Base-by-base conservation (phyloP, 2,113 vertebrate species). In the Alectura lathami region DNA sequence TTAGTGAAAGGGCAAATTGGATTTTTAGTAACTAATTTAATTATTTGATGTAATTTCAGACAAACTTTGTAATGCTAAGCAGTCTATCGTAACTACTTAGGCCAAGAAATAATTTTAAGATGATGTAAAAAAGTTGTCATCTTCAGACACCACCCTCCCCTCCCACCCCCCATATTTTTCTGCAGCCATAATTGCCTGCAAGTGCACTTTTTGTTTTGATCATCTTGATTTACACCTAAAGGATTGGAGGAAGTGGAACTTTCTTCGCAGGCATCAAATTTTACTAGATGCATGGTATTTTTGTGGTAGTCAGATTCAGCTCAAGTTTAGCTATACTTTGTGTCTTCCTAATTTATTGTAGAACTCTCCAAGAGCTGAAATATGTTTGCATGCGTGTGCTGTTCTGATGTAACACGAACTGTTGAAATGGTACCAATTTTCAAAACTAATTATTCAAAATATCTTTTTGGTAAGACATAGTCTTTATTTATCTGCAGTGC, bases 21-120 rank as follows among this genome's bases (percentile, higher is more conserved):
- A 47, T 86, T 95, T 93, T 86, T 66, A 62, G 54, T 76, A 70
- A 50, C 30, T 83, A 66, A 91, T 89, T 75, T 78, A 86, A 82
- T 91, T 89, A 83, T 74, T 86, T 6, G 1, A 66, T 48, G 14
- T 66, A 62, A 89, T 95, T 94, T 16, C 32, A 42, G n/a, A 11
- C 21, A 64, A 42, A n/a, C 5, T 56, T 5, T 69, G 12, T 83
- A 48, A 42, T 59, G n/a, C 22, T 74, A 57, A 91, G 21, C 18
- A 42, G 13, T 67, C 24, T 88, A 20, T 47, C 32, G 40, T 56
- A 51, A 76, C 47, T 75, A 51, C 13, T 75, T 87, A 15, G 8
- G 3, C 4, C 12, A 22, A 42, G 13, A 23, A 4, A 2, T 4
- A 43, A 2, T 60, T 83, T 69, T 29, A 45, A 86, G 69, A 72